phyloP scores from a whole-genome alignment of 2,888 invertebrate species.

The Lepidonotus clava region DNA sequence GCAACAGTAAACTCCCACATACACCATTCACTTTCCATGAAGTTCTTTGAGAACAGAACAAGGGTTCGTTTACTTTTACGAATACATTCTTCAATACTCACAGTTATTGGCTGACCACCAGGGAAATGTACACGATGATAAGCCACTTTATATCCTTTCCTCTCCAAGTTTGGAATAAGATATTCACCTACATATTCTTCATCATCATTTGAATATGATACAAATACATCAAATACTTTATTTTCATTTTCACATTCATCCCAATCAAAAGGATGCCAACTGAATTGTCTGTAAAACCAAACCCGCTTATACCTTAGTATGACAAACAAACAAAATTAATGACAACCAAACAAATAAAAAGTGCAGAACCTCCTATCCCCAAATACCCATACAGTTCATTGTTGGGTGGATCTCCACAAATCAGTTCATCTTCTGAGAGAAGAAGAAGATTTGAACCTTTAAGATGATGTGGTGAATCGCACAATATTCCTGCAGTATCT shows the following conservation, averaged over 20 bases:
- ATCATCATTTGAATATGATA: constrained; percentile 13
- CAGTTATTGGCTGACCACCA: constrained; percentile 84
- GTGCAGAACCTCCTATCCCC: background rate
- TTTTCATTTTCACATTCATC: constrained; percentile 49
- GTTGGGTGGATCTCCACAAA: constrained; percentile 19
- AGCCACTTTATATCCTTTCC: constrained; percentile 19
- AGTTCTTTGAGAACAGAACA: constrained; percentile 92
- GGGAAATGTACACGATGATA: constrained; percentile 64
- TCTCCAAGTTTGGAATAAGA: constrained; percentile 3
- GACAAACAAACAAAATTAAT: background rate
- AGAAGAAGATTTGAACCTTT: background rate
- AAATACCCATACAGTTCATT: background rate
- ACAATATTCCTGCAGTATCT: background rate
- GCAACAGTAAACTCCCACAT: constrained; percentile 93
- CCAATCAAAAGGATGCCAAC: constrained; percentile 39
- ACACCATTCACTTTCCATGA: constrained; percentile 94
- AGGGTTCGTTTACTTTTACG: constrained; percentile 92
- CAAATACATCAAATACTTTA: constrained; percentile 50
- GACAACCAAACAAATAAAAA: background rate
- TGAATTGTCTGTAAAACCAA: background rate
- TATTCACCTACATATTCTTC: constrained; percentile 3
- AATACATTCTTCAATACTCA: constrained; percentile 92
- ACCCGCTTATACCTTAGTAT: background rate
- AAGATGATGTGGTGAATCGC: background rate
- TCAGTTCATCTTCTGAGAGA: background rate